These are phyloP conservation scores for Hepsetus odoe DNA, from an alignment of 2,113 vertebrate genomes.

Conservation along the genomic window DNA sequence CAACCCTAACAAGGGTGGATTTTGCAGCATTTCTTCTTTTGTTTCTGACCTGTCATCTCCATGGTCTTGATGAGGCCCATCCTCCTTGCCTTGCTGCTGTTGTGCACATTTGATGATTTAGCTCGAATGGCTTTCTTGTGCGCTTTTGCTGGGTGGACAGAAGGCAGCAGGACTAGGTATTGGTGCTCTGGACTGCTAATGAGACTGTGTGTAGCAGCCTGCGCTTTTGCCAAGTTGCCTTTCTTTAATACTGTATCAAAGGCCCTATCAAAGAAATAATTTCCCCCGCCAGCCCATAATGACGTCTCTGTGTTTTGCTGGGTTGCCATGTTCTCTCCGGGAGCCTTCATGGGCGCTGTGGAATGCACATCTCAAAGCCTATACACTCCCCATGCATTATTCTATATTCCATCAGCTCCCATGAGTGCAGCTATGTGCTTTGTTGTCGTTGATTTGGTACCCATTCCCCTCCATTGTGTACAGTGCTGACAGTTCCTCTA, in stretches of 20 bases:
- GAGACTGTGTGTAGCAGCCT: slow-evolving; percentile 42
- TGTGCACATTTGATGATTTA: slow-evolving; percentile 27
- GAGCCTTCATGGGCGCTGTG: slow-evolving; percentile 10
- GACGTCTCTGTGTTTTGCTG: slow-evolving; percentile 40
- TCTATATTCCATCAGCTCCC: slow-evolving; percentile 7
- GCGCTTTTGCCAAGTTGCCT: slow-evolving; percentile 33
- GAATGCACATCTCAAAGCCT: slow-evolving; percentile 15
- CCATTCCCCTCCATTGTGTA: slow-evolving; percentile 10
- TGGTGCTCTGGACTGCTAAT: slow-evolving; percentile 39
- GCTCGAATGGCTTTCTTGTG: slow-evolving; percentile 17
- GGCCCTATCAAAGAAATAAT: slow-evolving; percentile 49
- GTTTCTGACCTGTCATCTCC: slow-evolving; percentile 26
- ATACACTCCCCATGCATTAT: slow-evolving; percentile 18
- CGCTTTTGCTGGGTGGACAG: slow-evolving; percentile 8
- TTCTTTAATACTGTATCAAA: slow-evolving; percentile 57
- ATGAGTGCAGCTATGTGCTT: background rate
- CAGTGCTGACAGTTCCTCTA: background rate
- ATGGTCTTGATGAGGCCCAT: slow-evolving; percentile 1
- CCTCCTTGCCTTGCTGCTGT: slow-evolving; percentile 25
- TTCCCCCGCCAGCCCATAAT: slow-evolving; percentile 45
- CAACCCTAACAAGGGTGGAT: background rate
- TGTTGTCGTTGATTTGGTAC: slow-evolving; percentile 12
- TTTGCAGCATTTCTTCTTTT: slow-evolving; percentile 13
- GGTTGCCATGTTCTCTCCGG: slow-evolving; percentile 27
- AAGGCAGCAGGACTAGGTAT: slow-evolving; percentile 32